These are phyloP conservation scores for Larimichthys crocea DNA, from an alignment of 2,113 vertebrate species.

Conservation along the genomic window DNA sequence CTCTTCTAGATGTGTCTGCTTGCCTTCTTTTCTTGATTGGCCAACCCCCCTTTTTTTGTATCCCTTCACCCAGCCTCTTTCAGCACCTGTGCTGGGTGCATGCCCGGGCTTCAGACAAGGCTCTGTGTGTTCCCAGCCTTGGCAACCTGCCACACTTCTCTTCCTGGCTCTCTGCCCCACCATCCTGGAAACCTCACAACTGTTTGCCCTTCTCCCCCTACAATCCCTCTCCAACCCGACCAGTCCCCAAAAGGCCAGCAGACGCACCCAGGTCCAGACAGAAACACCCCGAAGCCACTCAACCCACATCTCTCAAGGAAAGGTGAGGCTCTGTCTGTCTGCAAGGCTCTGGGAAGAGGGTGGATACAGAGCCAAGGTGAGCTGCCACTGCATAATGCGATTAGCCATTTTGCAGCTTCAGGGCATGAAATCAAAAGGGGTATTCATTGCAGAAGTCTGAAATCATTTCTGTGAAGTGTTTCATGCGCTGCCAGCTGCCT, in stretches of 20 bases:
- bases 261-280: constrained; percentile 42
- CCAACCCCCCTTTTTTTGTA: constrained; percentile 10
- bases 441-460: constrained; percentile 74
- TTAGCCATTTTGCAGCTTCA: constrained; percentile 70
- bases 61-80: constrained; percentile 66
- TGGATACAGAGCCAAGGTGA: constrained; percentile 62
- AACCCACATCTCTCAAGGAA: constrained; percentile 22
- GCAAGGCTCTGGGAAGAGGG: constrained; percentile 34
- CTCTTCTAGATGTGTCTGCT: constrained; percentile 51
- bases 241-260: constrained; percentile 47
- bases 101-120: constrained; percentile 79
- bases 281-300: constrained; percentile 38
- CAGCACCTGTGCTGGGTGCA: constrained; percentile 84
- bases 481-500: constrained; percentile 68
- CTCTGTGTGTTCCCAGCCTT: constrained; percentile 78
- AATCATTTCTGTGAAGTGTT: constrained; percentile 72
- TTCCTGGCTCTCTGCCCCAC: constrained; percentile 78
- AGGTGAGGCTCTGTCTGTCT: constrained; percentile 41
- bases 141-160: constrained; percentile 75
- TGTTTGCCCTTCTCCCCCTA: constrained; percentile 74
- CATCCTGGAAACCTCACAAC: constrained; percentile 82
- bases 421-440: constrained; percentile 72
- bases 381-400: constrained; percentile 64
- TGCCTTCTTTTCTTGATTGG: constrained; percentile 56
- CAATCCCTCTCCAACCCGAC: constrained; percentile 45